Evolutionary conservation across 2,113 vertebrate species (phyloP), one percentile per base, ranked within the genome.

Genomic region (Aythya baeri): DNA sequence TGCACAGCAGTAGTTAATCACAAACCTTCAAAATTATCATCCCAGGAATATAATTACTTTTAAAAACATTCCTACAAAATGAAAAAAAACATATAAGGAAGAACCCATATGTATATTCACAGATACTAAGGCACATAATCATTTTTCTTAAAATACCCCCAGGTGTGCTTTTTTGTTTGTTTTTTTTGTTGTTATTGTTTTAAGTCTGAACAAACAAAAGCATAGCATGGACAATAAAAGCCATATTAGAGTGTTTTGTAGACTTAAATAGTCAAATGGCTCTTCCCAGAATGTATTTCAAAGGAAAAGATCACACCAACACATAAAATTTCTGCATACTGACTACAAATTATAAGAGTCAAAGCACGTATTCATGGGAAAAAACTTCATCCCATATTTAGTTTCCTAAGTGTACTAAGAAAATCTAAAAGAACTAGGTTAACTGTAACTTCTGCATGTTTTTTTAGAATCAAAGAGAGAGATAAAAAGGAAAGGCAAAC

Each of bases 1-100:
- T 65, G 38, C 26, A 74, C 52, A 71, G 67, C 3, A 71, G 25
- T 44, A 96, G 94, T 87, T 94, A 91, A 95, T 74, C 52, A 86
- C 44, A 83, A 94, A 26, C 44, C 49, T 66, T 93, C 66, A n/a
- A 25, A 88, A 91, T 95, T 74, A 83, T 38, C 65, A 83, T 68
- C 82, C 31, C 57, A 68, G 25, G 32, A 89, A 79, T 87, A 93
- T 4, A 29, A 46, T 52, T 68, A 58, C 36, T 95, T 96, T 59
- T n/a, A 31, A 32, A 50, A 86, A 58, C 5, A 81, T 76, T 85
- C 78, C 58, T 80, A 32, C 52, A 41, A 74, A 91, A 16, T 65
- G 54, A 73, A 83, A 66, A 87, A 87, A 84, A 58, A 76, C 22
- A 9, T 7, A 34, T 54, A 3, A 8, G 32, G 41, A 1, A 75